These are phyloP conservation scores for Drosophila mercatorum DNA, from an alignment of 2,888 invertebrate species.

Conservation along the genomic window DNA sequence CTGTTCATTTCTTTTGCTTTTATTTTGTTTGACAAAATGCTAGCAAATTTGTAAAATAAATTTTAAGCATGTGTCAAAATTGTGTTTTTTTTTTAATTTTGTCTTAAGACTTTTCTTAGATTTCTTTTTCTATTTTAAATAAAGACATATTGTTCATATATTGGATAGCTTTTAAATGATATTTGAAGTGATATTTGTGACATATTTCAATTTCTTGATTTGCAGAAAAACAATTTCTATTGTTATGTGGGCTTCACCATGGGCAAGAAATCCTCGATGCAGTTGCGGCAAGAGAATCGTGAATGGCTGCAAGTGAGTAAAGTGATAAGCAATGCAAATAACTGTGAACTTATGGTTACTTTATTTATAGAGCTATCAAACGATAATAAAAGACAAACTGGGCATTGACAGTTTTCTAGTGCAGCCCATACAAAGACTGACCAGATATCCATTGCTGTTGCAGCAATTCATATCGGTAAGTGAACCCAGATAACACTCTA, in stretches of 20 bases:
- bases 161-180: not conserved
- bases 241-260: slow-evolving; percentile 84
- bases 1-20: not conserved
- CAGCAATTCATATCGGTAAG: slow-evolving; percentile 84
- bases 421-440: slow-evolving; percentile 85
- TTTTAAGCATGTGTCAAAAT: slow-evolving; percentile 30
- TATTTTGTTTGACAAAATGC: slow-evolving; percentile 27
- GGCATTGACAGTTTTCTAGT: slow-evolving; percentile 85
- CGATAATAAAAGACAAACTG: slow-evolving; percentile 83
- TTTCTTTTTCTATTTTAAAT: not conserved
- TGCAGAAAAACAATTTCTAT: slow-evolving; percentile 83
- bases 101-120: not conserved
- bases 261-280: slow-evolving; percentile 83
- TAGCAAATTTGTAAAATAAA: slow-evolving; percentile 37
- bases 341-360: not conserved
- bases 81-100: not conserved
- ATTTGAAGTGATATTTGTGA: not conserved
- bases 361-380: slow-evolving; percentile 74
- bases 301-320: slow-evolving; percentile 80
- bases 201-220: slow-evolving; percentile 28
- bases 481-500: not conserved
- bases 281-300: slow-evolving; percentile 81
- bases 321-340: not conserved
- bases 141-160: not conserved
- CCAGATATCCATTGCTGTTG: slow-evolving; percentile 83